phyloP scores from a whole-genome alignment of 2,797 vertebrate genomes.

The Microcaecilia unicolor region DNA sequence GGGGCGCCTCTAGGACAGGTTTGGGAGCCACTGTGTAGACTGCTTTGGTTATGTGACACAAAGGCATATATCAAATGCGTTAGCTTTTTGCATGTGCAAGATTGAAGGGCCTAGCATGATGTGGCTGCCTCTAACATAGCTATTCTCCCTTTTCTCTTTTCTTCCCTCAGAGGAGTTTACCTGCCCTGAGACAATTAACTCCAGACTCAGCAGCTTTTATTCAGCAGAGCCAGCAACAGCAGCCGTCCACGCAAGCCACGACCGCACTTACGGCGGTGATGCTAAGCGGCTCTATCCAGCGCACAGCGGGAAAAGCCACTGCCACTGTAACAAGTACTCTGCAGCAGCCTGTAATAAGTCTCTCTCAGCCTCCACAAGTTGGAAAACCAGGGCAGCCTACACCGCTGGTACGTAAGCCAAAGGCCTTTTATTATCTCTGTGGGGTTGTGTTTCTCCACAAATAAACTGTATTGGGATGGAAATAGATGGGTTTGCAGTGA shows the following conservation, averaged over 20 bases:
- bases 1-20: no score
- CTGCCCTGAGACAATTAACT: conserved; percentile 90
- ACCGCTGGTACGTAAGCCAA: conserved; percentile 58
- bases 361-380: conserved; percentile 71
- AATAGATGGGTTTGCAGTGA: no score
- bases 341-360: conserved; percentile 78
- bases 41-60: no score
- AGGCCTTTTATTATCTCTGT: not conserved
- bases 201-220: conserved; percentile 93
- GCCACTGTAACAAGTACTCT: conserved; percentile 64
- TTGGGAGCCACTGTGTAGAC: no score
- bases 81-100: no score
- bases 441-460: not conserved
- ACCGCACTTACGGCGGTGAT: conserved; percentile 71
- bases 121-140: fast-evolving
- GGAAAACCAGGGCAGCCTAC: conserved; percentile 67
- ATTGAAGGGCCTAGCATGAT: no score
- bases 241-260: conserved; percentile 59
- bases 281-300: conserved; percentile 63
- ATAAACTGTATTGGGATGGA: no score
- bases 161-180: conserved; percentile 82
- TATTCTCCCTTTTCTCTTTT: not conserved
- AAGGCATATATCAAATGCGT: no score
- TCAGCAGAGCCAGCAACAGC: conserved; percentile 84
- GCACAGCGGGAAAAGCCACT: conserved; percentile 60